Conservation (phyloP, 2,797 vertebrate genomes). For the Platyrinchus mystaceus region DNA sequence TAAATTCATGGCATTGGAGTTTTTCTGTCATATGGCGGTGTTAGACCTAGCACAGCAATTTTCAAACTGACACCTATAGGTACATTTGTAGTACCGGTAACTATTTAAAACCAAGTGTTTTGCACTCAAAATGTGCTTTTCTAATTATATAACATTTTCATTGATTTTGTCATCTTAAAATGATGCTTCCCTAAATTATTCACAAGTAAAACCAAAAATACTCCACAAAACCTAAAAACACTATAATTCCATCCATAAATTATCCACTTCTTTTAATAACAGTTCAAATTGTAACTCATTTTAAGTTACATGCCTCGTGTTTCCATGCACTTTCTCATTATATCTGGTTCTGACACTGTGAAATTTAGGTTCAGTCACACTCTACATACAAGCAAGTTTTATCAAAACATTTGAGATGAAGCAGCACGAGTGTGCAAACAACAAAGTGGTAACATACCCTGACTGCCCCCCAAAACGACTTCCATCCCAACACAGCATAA, state of each 20-base stretch:
- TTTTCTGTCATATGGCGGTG: not conserved
- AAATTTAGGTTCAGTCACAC: not conserved
- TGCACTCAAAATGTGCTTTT: not conserved
- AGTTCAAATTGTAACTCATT: not conserved
- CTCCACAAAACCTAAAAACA: not conserved
- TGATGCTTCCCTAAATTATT: not conserved
- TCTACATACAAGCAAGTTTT: not conserved
- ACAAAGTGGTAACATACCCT: not conserved
- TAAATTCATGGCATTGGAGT: not conserved
- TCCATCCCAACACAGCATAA: not conserved
- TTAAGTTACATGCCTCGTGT: not conserved
- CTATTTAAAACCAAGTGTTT: not conserved
- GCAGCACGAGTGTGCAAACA: not conserved
- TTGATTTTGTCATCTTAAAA: not conserved
- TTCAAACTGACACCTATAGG: not conserved
- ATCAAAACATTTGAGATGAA: not conserved
- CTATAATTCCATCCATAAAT: not conserved
- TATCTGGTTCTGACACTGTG: not conserved
- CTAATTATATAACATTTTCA: not conserved
- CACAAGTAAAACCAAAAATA: not conserved
- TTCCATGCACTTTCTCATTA: not conserved
- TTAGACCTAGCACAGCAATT: not conserved
- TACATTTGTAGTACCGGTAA: not conserved
- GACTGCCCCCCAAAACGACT: not conserved
- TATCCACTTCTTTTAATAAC: not conserved